A percentile compares a stretch with the other conserved stretches of the same genome.
phyloP scores from a whole-genome alignment of 2,797 vertebrate species.

The Scarus forsteni region DNA sequence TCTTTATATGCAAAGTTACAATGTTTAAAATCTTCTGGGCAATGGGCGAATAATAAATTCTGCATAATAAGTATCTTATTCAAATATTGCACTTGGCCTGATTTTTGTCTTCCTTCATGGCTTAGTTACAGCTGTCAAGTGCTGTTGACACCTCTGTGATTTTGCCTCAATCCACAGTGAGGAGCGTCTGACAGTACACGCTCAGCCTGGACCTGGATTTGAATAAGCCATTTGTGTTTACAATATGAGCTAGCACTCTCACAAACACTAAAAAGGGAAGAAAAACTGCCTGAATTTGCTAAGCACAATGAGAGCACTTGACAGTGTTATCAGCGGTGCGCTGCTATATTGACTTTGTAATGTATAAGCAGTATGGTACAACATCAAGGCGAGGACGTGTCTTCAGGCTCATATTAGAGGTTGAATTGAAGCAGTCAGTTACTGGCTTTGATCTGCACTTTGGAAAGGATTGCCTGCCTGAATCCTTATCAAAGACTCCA shows the following conservation, averaged over 20 bases:
- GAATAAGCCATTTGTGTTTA: slow-evolving; percentile 87
- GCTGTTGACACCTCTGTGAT: slow-evolving; percentile 74
- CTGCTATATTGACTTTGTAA: slow-evolving; percentile 83
- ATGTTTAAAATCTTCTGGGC: slow-evolving; percentile 27
- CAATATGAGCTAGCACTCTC: slow-evolving; percentile 76
- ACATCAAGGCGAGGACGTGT: slow-evolving; percentile 84
- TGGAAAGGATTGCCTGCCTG: slow-evolving; percentile 84
- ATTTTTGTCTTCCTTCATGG: slow-evolving; percentile 68
- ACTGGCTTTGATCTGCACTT: slow-evolving; percentile 87
- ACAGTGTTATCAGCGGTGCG: slow-evolving; percentile 80
- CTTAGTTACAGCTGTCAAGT: slow-evolving; percentile 71
- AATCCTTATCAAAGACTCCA: slow-evolving; percentile 81
- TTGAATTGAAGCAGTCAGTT: slow-evolving; percentile 83
- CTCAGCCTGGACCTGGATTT: slow-evolving; percentile 77
- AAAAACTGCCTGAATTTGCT: slow-evolving; percentile 69
- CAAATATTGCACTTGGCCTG: slow-evolving; percentile 42
- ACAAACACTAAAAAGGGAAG: slow-evolving; percentile 69
- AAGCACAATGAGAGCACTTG: slow-evolving; percentile 81
- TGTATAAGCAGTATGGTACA: slow-evolving; percentile 80
- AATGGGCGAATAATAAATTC: slow-evolving; percentile 51
- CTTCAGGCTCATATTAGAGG: slow-evolving; percentile 84
- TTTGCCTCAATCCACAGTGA: slow-evolving; percentile 77
- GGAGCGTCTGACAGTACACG: slow-evolving; percentile 71
- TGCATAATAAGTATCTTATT: slow-evolving; percentile 50
- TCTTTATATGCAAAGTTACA: slow-evolving; percentile 1